A percentile compares a stretch with the other conserved stretches of the same genome.
phyloP scores from a whole-genome alignment of 2,888 invertebrate species.

The Pemphredon lugubris region DNA sequence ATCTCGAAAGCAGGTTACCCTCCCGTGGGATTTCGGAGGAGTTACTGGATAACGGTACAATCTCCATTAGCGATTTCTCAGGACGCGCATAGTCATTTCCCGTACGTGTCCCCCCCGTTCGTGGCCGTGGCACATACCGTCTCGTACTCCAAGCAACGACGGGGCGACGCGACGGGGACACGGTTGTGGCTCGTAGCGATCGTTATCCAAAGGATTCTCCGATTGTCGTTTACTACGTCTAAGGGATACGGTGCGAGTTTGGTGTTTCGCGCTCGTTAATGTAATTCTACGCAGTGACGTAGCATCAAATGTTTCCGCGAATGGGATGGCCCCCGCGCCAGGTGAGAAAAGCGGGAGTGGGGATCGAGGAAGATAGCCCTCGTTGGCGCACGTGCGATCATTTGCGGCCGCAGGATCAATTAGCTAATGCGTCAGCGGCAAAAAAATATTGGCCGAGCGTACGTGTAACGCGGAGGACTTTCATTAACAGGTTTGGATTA shows the following conservation, averaged over 20 bases:
- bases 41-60: slow-evolving; percentile 63
- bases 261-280: slow-evolving; percentile 52
- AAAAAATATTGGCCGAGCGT: slow-evolving; percentile 48
- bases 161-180: neutral
- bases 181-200: slow-evolving; percentile 42
- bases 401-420: slow-evolving; percentile 47
- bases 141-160: too few relatives aligned
- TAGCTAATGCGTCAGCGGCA: slow-evolving; percentile 59
- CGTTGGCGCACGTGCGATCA: slow-evolving; percentile 16
- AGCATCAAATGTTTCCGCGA: slow-evolving; percentile 14
- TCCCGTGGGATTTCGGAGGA: slow-evolving; percentile 55
- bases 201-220: slow-evolving; percentile 58
- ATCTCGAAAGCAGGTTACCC: slow-evolving; percentile 63
- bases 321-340: too few relatives aligned
- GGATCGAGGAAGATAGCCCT: slow-evolving; percentile 3
- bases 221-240: slow-evolving; percentile 44
- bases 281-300: slow-evolving; percentile 47
- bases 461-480: slow-evolving; percentile 24
- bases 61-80: slow-evolving; percentile 70
- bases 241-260: slow-evolving; percentile 36
- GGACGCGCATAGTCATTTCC: slow-evolving; percentile 61
- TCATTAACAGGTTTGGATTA: slow-evolving; percentile 40
- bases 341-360: too few relatives aligned
- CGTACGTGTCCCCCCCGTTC: slow-evolving; percentile 53
- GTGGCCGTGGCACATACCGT: slow-evolving; percentile 5